Evolutionary conservation across 2,113 vertebrate species (phyloP).

Genomic region (Podarcis raffonei): DNA sequence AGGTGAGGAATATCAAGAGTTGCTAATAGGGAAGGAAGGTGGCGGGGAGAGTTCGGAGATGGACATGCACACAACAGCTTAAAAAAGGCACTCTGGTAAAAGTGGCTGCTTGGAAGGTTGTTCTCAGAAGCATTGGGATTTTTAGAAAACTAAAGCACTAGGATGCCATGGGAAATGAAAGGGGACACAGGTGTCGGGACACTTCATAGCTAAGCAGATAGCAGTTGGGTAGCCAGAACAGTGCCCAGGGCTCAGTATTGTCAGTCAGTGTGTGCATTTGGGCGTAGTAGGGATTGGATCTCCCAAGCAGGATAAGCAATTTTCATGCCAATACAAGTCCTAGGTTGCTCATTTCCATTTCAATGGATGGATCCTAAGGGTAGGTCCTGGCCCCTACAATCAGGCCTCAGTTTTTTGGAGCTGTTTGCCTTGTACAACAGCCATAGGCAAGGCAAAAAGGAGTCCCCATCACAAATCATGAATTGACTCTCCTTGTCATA

Average conservation of each 20-base stretch:
- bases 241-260: neutral
- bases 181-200: neutral
- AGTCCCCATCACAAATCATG: neutral
- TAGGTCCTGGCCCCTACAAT: neutral
- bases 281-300: neutral
- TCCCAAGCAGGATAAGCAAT: too few species aligned
- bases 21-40: neutral
- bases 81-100: neutral
- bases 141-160: neutral
- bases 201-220: neutral
- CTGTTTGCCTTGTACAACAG: neutral
- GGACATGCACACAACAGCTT: neutral
- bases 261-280: neutral
- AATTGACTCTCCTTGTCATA: neutral
- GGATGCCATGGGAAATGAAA: neutral
- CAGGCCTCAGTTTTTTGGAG: neutral
- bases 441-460: neutral
- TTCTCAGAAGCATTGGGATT: neutral
- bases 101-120: neutral
- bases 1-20: neutral
- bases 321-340: neutral
- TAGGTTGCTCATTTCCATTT: neutral
- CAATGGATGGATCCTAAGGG: neutral
- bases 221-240: neutral
- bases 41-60: too few species aligned